Percentiles rank a stretch among this genome's conserved stretches.
phyloP scores from a whole-genome alignment of 2,888 invertebrate genomes.

The Alloplasta piceator region DNA sequence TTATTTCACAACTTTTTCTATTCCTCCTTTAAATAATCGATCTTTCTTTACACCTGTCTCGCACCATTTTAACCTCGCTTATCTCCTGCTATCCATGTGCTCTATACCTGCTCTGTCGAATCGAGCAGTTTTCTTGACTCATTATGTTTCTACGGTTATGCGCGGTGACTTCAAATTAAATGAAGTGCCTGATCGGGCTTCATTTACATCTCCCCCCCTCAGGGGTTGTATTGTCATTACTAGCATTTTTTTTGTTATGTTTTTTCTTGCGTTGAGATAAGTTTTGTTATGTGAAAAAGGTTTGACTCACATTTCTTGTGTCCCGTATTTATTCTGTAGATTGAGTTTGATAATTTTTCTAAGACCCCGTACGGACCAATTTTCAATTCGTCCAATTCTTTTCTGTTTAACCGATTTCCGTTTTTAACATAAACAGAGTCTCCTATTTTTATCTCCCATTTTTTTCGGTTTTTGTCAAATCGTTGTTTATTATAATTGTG shows the following conservation, averaged over 20 bases:
- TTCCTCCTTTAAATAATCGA: too few species aligned
- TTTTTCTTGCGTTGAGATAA: conserved; percentile 6
- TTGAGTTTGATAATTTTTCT: conserved; percentile 66
- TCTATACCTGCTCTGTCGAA: neutral
- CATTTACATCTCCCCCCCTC: conserved; percentile 36
- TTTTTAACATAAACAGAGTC: conserved; percentile 72
- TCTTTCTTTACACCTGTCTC: too few species aligned
- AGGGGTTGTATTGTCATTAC: too few species aligned
- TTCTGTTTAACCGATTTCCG: conserved; percentile 69
- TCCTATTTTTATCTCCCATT: conserved; percentile 68
- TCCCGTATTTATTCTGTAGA: conserved; percentile 63
- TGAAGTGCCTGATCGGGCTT: neutral
- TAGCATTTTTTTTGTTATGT: too few species aligned
- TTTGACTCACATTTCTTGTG: conserved; percentile 49
- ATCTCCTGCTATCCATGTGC: conserved; percentile 1
- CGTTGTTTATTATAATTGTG: conserved; percentile 69
- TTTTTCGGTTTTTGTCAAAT: conserved; percentile 67
- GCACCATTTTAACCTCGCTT: neutral
- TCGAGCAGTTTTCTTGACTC: neutral
- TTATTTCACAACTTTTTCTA: neutral
- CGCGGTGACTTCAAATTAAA: neutral
- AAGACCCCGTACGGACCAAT: conserved; percentile 65
- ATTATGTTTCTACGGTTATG: neutral
- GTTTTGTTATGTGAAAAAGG: conserved; percentile 37
- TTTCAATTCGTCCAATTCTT: conserved; percentile 68